phyloP scores from a whole-genome alignment of 1,140 invertebrate genomes.

The Platyscapa corneri region DNA sequence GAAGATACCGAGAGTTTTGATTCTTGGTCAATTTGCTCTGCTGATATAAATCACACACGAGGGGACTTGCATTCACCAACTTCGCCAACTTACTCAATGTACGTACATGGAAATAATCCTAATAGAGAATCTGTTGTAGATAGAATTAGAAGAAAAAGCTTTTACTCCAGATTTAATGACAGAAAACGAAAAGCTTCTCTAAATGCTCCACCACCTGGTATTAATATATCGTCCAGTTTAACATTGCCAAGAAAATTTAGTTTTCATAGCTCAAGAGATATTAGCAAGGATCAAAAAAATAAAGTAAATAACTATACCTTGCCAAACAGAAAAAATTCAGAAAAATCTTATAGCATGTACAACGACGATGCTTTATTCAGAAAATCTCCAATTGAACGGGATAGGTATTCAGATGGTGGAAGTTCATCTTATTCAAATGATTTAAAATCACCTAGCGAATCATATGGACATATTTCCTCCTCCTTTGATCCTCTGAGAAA shows the following conservation, averaged over 20 bases:
- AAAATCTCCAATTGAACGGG: constrained; percentile 65
- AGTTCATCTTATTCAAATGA: constrained; percentile 56
- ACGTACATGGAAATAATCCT: constrained; percentile 68
- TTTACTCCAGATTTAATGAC: constrained; percentile 90
- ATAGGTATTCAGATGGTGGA: constrained; percentile 62
- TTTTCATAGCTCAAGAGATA: constrained; percentile 52
- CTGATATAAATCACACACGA: constrained; percentile 66
- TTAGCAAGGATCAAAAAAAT: not conserved
- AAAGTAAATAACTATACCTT: constrained; percentile 38
- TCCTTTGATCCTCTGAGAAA: constrained; percentile 65
- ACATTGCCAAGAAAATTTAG: constrained; percentile 69
- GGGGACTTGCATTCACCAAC: constrained; percentile 72
- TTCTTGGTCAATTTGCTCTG: constrained; percentile 82
- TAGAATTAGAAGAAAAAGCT: constrained; percentile 89
- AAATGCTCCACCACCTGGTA: constrained; percentile 61
- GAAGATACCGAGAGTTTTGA: constrained; percentile 80
- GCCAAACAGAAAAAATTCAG: constrained; percentile 55
- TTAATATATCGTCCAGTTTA: constrained; percentile 57
- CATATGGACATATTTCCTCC: constrained; percentile 56
- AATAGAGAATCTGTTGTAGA: constrained; percentile 85
- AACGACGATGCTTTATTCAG: constrained; percentile 56
- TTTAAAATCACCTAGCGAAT: constrained; percentile 58
- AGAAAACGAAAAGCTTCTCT: constrained; percentile 77
- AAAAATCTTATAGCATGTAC: constrained; percentile 63
- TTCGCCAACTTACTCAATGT: constrained; percentile 72